These are phyloP conservation scores for Agrotis clavis DNA, from an alignment of 2,888 invertebrate species.

Conservation along the genomic window DNA sequence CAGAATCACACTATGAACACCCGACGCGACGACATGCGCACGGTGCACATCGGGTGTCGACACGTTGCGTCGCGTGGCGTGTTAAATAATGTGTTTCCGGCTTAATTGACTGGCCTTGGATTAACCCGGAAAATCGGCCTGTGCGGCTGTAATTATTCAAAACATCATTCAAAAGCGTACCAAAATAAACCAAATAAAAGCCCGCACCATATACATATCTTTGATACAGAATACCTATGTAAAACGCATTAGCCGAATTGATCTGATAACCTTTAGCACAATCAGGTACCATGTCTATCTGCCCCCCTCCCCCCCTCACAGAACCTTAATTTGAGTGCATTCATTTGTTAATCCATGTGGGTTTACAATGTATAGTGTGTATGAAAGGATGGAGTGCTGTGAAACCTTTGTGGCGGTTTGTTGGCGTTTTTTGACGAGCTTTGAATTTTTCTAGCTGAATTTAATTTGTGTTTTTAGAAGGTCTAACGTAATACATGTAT, in stretches of 20 bases:
- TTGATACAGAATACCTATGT: constrained; percentile 9
- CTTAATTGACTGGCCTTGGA: too few relatives aligned
- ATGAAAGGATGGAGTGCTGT: neutral
- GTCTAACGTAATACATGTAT: too few relatives aligned
- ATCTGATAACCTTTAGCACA: constrained; percentile 54
- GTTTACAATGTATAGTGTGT: neutral
- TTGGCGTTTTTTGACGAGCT: neutral
- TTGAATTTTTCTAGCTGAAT: neutral
- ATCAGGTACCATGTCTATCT: constrained; percentile 20
- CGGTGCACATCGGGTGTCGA: too few relatives aligned
- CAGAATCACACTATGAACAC: too few relatives aligned
- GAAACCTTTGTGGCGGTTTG: neutral
- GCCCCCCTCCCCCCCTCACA: neutral
- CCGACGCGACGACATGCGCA: too few relatives aligned
- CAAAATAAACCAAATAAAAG: constrained; percentile 7
- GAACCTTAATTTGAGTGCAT: constrained; percentile 65
- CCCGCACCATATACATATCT: neutral
- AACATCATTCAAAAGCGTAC: too few relatives aligned
- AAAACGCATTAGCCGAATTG: constrained; percentile 59
- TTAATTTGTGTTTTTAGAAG: too few relatives aligned
- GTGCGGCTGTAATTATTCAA: too few relatives aligned
- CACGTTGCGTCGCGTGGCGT: too few relatives aligned
- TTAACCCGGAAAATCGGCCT: too few relatives aligned
- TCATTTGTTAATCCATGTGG: constrained; percentile 26
- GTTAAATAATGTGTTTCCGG: too few relatives aligned